Evolutionary conservation across 1,140 invertebrate genomes (phyloP), one percentile per base, ranked within the genome.

Genomic region (Fopius arisanus): DNA sequence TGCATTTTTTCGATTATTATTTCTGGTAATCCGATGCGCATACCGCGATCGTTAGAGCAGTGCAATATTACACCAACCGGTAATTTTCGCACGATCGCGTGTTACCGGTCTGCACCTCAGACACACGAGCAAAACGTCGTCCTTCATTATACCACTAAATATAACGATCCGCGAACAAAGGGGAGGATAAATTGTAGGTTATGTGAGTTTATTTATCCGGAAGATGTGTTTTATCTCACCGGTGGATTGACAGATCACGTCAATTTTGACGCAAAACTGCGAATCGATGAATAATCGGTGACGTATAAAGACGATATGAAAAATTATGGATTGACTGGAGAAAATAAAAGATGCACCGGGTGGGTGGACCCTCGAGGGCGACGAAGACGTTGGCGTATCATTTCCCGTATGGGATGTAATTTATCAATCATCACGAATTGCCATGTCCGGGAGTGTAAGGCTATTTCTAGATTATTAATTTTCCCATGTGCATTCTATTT

Each of bases 41-140:
- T 59, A 59, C 54, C 54, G 54, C 54, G 23, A 59, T 14, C 3
- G 23, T 26, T 21, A 26, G 54, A 28, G 23, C 2, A 23, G 6
- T 1, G 19, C 9, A 14, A 4, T 28, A 26, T 10, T 59, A 59
- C 19, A 23, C 23, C 43, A 48, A 21, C 66, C 23, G 41, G 67
- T 40, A 69, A 69, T 69, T 69, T 69, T 69, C 67, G 21, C 67
- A 69, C 67, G 40, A 10, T 69, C 23, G 67, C 67, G 41, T 69
- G 67, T 31, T 31, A 43, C 33, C 66, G 33, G 65, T 16, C 33
- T 40, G 29, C 7, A 26, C 33, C 66, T 43, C 29, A 19, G 3
- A 40, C 16, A 67, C 29, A 67, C 10, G 65, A 40, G 33, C 65
- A 67, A 37, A 37, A 37, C 33, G 29, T 12, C 12, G 28, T 37